phyloP scores from a whole-genome alignment of 2,888 invertebrate species.

The Abscondita cerata region DNA sequence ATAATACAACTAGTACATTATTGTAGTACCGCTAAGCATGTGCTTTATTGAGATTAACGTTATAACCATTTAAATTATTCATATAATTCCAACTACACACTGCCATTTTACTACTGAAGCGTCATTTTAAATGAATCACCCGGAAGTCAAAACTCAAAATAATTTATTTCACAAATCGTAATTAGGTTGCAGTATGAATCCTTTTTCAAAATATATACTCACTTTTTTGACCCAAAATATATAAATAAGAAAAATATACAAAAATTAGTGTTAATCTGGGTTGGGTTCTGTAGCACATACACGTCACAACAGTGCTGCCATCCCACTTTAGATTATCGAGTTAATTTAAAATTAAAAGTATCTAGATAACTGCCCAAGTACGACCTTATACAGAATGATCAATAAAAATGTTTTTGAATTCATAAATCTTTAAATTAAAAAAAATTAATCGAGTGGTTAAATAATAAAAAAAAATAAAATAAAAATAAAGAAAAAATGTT shows the following conservation, averaged over 20 bases:
- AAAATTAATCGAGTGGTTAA: too few relatives aligned
- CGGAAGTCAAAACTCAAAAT: constrained; percentile 34
- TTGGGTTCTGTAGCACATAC: constrained; percentile 38
- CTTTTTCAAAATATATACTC: constrained; percentile 19
- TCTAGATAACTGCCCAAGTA: neutral
- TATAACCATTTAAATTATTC: constrained; percentile 43
- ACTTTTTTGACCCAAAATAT: constrained; percentile 21
- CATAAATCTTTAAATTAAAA: too few relatives aligned
- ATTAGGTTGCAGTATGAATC: neutral
- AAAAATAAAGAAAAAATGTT: too few relatives aligned
- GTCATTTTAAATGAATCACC: constrained; percentile 45
- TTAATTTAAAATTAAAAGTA: neutral
- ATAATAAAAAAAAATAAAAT: too few relatives aligned
- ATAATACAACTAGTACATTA: too few relatives aligned
- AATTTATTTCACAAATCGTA: neutral
- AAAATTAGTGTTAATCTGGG: constrained; percentile 39
- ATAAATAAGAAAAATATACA: constrained; percentile 29
- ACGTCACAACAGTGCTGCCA: constrained; percentile 28
- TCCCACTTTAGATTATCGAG: neutral
- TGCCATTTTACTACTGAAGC: constrained; percentile 48
- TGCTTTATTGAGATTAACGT: constrained; percentile 20
- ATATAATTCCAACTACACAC: constrained; percentile 45
- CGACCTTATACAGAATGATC: too few relatives aligned
- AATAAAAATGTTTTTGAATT: too few relatives aligned
- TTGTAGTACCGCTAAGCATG: constrained; percentile 19